Evolutionary conservation across 2,888 invertebrate species (phyloP).

Genomic region (Acanthosoma haemorrhoidale): DNA sequence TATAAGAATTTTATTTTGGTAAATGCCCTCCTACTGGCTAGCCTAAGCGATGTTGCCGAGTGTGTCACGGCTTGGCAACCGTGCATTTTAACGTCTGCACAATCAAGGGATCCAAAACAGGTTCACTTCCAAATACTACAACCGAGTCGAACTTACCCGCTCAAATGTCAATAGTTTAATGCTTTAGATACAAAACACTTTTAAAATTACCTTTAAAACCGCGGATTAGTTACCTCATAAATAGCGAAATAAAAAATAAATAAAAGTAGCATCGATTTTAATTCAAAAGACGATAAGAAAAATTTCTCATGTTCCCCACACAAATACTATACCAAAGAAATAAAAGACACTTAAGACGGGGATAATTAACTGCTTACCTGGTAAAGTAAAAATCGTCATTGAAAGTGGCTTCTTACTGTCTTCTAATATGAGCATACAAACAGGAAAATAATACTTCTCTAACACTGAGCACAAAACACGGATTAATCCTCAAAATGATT

Average conservation of each 20-base stretch:
- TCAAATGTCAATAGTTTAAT: background rate
- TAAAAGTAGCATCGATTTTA: background rate
- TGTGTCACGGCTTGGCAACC: slow-evolving; percentile 36
- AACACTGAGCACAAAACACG: background rate
- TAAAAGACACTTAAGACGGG: background rate
- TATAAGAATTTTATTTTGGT: slow-evolving; percentile 35
- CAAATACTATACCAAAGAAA: no score
- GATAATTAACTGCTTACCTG: slow-evolving; percentile 4
- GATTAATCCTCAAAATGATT: background rate
- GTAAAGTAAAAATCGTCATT: slow-evolving; percentile 12
- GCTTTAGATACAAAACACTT: background rate
- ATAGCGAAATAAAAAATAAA: background rate
- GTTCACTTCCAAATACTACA: slow-evolving; percentile 28
- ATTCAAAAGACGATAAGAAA: background rate
- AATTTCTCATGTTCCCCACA: background rate
- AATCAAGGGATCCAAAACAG: slow-evolving; percentile 35
- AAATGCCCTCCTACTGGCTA: slow-evolving; percentile 35
- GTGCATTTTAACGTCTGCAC: slow-evolving; percentile 35
- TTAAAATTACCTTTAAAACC: background rate
- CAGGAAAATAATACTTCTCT: background rate
- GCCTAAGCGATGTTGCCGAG: slow-evolving; percentile 35
- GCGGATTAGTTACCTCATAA: no score
- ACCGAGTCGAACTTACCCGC: background rate
- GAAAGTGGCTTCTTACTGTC: background rate
- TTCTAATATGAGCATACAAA: slow-evolving; percentile 8